Evolutionary conservation across 2,797 vertebrate species (phyloP).

Genomic region (Onychomys leucogaster): DNA sequence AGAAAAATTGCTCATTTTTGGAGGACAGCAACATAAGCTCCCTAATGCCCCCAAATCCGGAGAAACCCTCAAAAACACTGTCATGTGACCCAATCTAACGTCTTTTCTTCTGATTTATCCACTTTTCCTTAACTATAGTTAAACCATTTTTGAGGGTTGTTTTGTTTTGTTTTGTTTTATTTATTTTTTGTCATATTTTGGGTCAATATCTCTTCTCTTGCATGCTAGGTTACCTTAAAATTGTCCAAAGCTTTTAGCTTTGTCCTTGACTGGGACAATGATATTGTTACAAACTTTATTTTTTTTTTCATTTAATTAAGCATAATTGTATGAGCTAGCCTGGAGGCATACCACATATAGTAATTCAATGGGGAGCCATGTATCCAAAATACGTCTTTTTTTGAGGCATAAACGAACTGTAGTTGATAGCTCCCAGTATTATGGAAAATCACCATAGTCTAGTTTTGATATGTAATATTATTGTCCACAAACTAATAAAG

Average conservation of each 20-base stretch:
- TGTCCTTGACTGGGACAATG: neutral
- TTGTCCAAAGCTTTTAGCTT: conserved; percentile 26
- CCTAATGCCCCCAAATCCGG: neutral
- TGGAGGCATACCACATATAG: conserved; percentile 4
- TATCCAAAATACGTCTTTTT: conserved; percentile 59
- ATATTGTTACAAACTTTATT: neutral
- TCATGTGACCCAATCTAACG: neutral
- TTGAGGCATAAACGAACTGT: conserved; percentile 42
- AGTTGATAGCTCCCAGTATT: conserved; percentile 13
- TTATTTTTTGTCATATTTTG: neutral
- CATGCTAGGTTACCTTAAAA: conserved; percentile 10
- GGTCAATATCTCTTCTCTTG: neutral
- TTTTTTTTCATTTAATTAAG: conserved; percentile 35
- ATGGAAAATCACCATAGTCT: conserved; percentile 31
- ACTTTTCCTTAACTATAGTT: neutral
- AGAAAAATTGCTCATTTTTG: neutral
- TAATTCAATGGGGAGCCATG: conserved; percentile 18
- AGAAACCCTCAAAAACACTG: neutral
- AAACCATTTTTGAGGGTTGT: neutral
- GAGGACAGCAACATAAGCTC: neutral
- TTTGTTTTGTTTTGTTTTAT: neutral
- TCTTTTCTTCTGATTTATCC: neutral
- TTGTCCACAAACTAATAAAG: neutral
- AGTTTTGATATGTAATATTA: conserved; percentile 57
- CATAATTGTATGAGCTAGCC: neutral